Conservation (phyloP, 2,888 invertebrate species). For the Seira sanloemensis region DNA sequence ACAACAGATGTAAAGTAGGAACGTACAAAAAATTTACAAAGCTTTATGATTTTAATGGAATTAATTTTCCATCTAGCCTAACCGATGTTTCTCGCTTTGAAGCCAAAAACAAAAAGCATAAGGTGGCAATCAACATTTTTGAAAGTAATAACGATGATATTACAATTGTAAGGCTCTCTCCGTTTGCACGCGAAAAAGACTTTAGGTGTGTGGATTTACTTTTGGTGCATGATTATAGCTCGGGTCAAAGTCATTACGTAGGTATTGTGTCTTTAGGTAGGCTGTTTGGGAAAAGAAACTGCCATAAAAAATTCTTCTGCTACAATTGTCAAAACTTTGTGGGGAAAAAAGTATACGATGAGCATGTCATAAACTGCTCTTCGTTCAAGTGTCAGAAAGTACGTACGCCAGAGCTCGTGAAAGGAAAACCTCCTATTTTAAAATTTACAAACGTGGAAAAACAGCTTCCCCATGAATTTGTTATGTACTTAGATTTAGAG, state of each 20-base stretch:
- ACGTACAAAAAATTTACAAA: conserved; percentile 16
- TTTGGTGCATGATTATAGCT: not conserved
- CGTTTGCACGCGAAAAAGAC: not conserved
- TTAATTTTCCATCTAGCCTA: conserved; percentile 23
- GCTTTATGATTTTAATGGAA: conserved; percentile 16
- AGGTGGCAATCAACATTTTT: conserved; percentile 39
- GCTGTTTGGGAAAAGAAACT: conserved; percentile 17
- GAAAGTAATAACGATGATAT: not conserved
- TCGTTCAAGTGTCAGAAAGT: conserved; percentile 24
- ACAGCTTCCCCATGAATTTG: conserved; percentile 31
- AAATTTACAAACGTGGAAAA: not conserved
- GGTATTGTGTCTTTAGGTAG: conserved; percentile 21
- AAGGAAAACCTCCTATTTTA: not conserved
- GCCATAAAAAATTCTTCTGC: not conserved
- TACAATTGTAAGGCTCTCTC: conserved; percentile 3
- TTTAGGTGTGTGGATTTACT: conserved; percentile 18
- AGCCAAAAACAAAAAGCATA: not conserved
- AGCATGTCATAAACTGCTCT: not conserved
- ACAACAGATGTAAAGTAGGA: not conserved
- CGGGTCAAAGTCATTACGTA: not conserved
- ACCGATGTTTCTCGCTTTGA: conserved; percentile 28
- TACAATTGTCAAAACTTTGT: conserved; percentile 25
- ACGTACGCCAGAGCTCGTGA: not conserved
- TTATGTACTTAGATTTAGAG: conserved; percentile 45
- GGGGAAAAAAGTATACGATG: not conserved